Conservation (phyloP, 2,888 invertebrate species). For the Cerastis rubricosa region DNA sequence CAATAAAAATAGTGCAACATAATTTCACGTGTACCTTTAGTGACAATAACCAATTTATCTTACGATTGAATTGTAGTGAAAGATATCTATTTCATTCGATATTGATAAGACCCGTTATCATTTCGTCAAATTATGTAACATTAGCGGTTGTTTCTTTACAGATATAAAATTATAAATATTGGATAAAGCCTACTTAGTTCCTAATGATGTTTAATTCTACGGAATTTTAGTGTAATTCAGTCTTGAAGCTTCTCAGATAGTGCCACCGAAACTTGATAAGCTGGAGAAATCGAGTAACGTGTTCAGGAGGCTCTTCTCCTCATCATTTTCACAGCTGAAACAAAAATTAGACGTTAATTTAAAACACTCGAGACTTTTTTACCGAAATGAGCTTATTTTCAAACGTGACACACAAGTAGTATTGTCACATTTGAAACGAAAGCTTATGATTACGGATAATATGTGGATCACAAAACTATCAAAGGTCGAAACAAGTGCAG, state of each 20-base stretch:
- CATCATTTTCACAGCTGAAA: slow-evolving; percentile 72
- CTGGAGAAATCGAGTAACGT: slow-evolving; percentile 39
- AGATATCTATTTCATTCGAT: slow-evolving; percentile 3
- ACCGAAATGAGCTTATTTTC: too few relatives aligned
- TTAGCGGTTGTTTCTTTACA: background rate
- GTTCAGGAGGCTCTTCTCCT: slow-evolving; percentile 48
- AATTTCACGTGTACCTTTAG: background rate
- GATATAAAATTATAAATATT: slow-evolving; percentile 32
- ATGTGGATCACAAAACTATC: background rate
- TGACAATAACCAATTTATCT: slow-evolving; percentile 33
- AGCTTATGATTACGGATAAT: too few relatives aligned
- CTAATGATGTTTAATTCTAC: slow-evolving; percentile 52
- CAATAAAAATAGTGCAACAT: slow-evolving; percentile 33
- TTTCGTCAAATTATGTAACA: slow-evolving; percentile 5
- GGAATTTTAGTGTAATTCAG: slow-evolving; percentile 70
- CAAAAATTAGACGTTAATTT: background rate
- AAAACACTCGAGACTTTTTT: background rate
- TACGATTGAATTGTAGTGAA: background rate
- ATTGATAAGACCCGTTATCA: slow-evolving; percentile 19
- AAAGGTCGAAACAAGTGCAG: background rate
- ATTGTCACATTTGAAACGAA: background rate
- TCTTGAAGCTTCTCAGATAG: slow-evolving; percentile 66
- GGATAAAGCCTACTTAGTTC: slow-evolving; percentile 46
- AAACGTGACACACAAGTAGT: background rate
- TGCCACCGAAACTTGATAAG: slow-evolving; percentile 46